A percentile compares a stretch with the other conserved stretches of the same genome.
Conservation (phyloP, 2,888 invertebrate genomes). For the Eretmocerus hayati region DNA sequence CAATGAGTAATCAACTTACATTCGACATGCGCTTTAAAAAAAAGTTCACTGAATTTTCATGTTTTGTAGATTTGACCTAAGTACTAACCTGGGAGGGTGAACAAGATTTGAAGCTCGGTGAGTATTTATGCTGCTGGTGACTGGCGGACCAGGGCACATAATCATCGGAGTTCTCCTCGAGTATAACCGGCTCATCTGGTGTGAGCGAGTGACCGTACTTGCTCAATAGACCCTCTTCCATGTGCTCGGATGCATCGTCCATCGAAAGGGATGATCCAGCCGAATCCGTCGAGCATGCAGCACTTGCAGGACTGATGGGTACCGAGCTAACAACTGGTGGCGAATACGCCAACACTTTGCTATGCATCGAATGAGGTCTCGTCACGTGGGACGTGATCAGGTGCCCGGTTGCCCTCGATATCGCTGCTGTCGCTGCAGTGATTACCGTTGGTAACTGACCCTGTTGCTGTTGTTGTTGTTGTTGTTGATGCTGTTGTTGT, state of each 20-base stretch:
- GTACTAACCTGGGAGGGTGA: slow-evolving; percentile 45
- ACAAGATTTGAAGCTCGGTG: slow-evolving; percentile 46
- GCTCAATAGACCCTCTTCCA: slow-evolving; percentile 35
- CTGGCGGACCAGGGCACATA: slow-evolving; percentile 43
- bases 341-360: slow-evolving; percentile 45
- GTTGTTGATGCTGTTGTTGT: no score
- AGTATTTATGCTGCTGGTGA: slow-evolving; percentile 40
- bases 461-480: neutral
- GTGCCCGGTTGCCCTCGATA: slow-evolving; percentile 9
- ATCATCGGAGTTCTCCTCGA: slow-evolving; percentile 59
- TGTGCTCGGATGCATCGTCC: slow-evolving; percentile 53
- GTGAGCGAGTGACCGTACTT: slow-evolving; percentile 53
- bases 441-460: neutral
- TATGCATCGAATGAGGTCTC: slow-evolving; percentile 48
- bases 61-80: no score
- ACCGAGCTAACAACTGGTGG: slow-evolving; percentile 54
- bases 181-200: slow-evolving; percentile 58
- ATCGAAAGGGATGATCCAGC: slow-evolving; percentile 64
- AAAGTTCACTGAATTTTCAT: no score
- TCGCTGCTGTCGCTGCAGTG: no score
- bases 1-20: no score
- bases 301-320: slow-evolving; percentile 57
- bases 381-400: slow-evolving; percentile 45
- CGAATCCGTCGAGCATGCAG: slow-evolving; percentile 58
- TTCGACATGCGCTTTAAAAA: no score